Evolutionary conservation across 2,113 vertebrate genomes (phyloP), one percentile per base, ranked within the genome.

Genomic region (Struthio camelus): DNA sequence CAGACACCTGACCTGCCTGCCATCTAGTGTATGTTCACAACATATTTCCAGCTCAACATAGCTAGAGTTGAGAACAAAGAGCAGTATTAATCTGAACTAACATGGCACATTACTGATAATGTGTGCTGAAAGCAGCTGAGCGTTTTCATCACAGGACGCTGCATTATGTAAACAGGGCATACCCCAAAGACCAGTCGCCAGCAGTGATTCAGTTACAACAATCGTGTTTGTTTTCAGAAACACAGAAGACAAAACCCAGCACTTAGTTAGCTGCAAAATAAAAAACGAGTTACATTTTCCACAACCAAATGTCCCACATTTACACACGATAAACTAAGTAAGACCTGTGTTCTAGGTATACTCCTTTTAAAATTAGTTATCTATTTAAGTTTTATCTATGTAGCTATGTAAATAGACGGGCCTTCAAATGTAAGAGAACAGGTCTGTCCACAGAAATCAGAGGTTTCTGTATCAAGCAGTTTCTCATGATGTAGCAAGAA

Each of bases 1-100:
- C 89, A 97, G 90, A 90, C 77, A 78, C 88, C 93, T 93, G 91
- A 88, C 90, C 93, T 0, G 72, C 72, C 95, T 97, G 95, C 94
- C 96, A 96, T 48, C 95, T 96, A 94, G 94, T 79, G 93, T 86
- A 76, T 50, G 66, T 50, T 95, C 80, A 61, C 88, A 59, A 94
- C 34, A 14, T 46, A 40, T 69, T 77, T 90, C 78, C 78, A 88
- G 78, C 53, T 88, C 62, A 54, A 56, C 67, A 48, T 66, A 77
- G 66, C 17, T 0, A 16, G 2, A 70, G 85, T 64, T 40, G 34
- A 92, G 90, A 96, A 96, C 95, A 97, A 95, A 95, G 91, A 95
- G 61, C 36, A 53, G 40, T 61, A 53, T 62, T 73, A 18, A 27
- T 32, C 62, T 25, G 88, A 82, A 27, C 44, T 72, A 82, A 76